A percentile compares a stretch with the other conserved stretches of the same genome.
Conservation (phyloP, 2,888 invertebrate genomes). For the Tenthredo scrophulariae region DNA sequence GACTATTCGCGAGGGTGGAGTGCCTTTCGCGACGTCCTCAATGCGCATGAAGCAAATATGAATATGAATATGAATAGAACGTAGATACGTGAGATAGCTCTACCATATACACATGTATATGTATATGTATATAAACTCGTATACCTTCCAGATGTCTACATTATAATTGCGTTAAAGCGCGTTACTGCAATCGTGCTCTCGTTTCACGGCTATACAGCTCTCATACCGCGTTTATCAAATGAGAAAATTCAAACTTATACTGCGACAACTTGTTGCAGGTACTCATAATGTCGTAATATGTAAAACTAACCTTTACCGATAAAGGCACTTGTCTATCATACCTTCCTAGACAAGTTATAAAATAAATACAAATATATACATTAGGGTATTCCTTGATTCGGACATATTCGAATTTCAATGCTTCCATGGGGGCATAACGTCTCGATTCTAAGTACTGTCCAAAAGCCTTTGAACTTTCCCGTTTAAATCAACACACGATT, state of each 20-base stretch:
- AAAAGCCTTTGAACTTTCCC: no score
- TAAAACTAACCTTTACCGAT: background rate
- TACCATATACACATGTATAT: background rate
- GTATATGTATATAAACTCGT: background rate
- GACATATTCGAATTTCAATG: no score
- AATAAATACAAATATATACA: background rate
- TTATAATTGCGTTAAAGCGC: slow-evolving; percentile 37
- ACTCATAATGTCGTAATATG: background rate
- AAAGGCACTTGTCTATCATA: background rate
- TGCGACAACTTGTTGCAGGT: slow-evolving; percentile 41
- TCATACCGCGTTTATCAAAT: background rate
- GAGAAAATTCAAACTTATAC: background rate
- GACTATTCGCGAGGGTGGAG: slow-evolving; percentile 20
- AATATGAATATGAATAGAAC: slow-evolving; percentile 31
- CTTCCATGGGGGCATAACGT: no score
- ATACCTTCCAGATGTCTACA: background rate
- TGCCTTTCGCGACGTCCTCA: slow-evolving; percentile 24
- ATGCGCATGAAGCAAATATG: slow-evolving; percentile 13
- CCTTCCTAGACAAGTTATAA: background rate
- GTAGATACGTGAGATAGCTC: background rate
- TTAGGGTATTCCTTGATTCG: no score
- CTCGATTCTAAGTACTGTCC: no score
- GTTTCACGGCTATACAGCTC: slow-evolving; percentile 5
- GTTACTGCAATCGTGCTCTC: slow-evolving; percentile 8
- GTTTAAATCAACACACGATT: no score